phyloP scores from a whole-genome alignment of 2,888 invertebrate species.

The Drosophila barbarae region DNA sequence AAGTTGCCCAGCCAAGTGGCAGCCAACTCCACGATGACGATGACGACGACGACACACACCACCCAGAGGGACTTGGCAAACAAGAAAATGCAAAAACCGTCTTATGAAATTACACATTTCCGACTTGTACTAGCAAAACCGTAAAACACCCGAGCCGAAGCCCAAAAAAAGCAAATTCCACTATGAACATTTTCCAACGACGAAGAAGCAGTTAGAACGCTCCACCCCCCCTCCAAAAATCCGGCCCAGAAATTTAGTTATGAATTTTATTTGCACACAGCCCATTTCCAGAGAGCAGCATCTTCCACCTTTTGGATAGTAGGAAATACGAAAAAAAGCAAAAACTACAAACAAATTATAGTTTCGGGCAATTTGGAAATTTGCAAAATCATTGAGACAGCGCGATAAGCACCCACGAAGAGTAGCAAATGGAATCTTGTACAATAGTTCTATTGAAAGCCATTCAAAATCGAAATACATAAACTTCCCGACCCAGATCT shows the following conservation, averaged over 20 bases:
- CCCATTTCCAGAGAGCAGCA: conserved; percentile 23
- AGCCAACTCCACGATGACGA: conserved; percentile 49
- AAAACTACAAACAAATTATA: conserved; percentile 7
- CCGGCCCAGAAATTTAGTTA: conserved; percentile 54
- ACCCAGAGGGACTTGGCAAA: conserved; percentile 66
- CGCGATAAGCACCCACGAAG: conserved; percentile 49
- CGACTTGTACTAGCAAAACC: conserved; percentile 65
- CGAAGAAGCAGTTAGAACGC: conserved; percentile 21
- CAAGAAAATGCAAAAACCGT: conserved; percentile 61
- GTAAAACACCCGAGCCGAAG: conserved; percentile 61
- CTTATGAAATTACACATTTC: conserved; percentile 75
- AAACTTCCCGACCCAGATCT: conserved; percentile 55
- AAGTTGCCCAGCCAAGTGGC: conserved; percentile 72
- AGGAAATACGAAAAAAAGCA: conserved; percentile 3
- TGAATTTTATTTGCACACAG: conserved; percentile 48
- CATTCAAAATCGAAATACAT: conserved; percentile 29
- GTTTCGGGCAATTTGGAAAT: conserved; percentile 67
- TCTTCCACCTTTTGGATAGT: conserved; percentile 50
- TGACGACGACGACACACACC: conserved; percentile 40
- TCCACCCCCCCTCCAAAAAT: conserved; percentile 5
- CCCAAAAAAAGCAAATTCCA: conserved; percentile 41
- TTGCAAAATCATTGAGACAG: conserved; percentile 69
- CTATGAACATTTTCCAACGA: conserved; percentile 49
- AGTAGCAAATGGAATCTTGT: conserved; percentile 76
- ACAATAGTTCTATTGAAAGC: conserved; percentile 72